phyloP scores from a whole-genome alignment of 2,797 vertebrate genomes.

The Anabacerthia variegaticeps region DNA sequence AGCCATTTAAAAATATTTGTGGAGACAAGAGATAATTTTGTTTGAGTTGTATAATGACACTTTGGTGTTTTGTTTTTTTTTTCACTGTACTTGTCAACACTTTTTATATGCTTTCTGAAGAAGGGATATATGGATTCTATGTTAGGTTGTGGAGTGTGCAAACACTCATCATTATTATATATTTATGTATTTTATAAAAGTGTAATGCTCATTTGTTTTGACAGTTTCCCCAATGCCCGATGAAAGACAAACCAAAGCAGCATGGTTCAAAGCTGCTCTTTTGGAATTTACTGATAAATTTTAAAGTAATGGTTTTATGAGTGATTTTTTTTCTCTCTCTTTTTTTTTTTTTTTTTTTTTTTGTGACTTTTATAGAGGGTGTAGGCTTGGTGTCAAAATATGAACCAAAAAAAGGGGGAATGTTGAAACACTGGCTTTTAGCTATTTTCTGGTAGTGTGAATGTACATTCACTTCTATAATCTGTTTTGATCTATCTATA shows the following conservation, averaged over 20 bases:
- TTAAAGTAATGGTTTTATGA: neutral
- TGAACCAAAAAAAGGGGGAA: neutral
- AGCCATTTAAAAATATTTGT: neutral
- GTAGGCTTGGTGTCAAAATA: neutral
- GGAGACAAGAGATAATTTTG: neutral
- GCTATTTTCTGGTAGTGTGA: neutral
- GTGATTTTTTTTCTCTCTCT: neutral
- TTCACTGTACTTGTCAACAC: neutral
- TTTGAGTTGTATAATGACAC: neutral
- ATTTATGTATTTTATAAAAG: neutral
- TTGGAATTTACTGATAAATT: neutral
- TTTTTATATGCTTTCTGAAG: neutral
- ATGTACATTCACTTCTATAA: neutral
- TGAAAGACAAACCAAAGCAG: neutral
- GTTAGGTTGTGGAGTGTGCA: neutral
- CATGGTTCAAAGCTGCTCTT: neutral
- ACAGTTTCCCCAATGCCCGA: neutral
- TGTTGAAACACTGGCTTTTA: neutral
- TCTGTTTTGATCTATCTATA: neutral
- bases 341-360: neutral
- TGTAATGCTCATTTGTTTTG: neutral
- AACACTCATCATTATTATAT: neutral
- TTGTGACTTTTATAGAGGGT: neutral
- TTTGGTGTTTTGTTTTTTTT: neutral
- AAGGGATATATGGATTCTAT: neutral